Conservation (phyloP, 2,888 invertebrate genomes). For the Hemithea aestivaria region DNA sequence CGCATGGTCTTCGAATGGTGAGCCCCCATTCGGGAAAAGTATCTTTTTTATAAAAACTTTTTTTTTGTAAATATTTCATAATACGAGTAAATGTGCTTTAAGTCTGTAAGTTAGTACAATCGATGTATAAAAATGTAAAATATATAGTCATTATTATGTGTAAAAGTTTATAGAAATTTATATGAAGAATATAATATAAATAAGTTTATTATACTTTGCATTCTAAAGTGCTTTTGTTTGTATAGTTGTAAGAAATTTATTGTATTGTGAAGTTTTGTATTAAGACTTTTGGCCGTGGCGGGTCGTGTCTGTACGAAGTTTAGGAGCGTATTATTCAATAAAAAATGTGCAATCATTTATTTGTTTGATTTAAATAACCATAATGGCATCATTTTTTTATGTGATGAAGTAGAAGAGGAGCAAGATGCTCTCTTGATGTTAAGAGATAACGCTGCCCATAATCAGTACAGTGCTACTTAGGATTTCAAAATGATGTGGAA, state of each 20-base stretch:
- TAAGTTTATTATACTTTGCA: too few relatives aligned
- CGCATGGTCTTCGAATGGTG: constrained; percentile 56
- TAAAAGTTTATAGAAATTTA: constrained; percentile 27
- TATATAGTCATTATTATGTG: constrained; percentile 11
- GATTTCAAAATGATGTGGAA: too few relatives aligned
- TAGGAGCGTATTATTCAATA: constrained; percentile 26
- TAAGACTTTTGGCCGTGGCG: constrained; percentile 15
- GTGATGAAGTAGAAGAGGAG: too few relatives aligned
- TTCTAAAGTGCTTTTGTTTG: constrained; percentile 20
- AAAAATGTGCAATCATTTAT: constrained; percentile 11
- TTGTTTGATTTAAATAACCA: constrained; percentile 8
- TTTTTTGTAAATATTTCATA: constrained; percentile 10
- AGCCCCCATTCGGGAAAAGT: constrained; percentile 73
- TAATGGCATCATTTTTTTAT: not conserved
- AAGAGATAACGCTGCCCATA: too few relatives aligned
- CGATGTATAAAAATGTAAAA: constrained; percentile 13
- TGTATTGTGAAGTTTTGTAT: constrained; percentile 21
- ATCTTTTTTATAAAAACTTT: constrained; percentile 25
- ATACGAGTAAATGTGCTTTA: constrained; percentile 18
- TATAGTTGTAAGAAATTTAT: constrained; percentile 9
- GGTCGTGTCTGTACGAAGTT: constrained; percentile 23
- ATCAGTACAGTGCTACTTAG: too few relatives aligned
- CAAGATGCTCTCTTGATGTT: too few relatives aligned
- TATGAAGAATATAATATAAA: constrained; percentile 7
- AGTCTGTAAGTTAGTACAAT: constrained; percentile 13